Evolutionary conservation across 2,888 invertebrate species (phyloP), one percentile per base, ranked within the genome.

Genomic region (Hartigia nigra): DNA sequence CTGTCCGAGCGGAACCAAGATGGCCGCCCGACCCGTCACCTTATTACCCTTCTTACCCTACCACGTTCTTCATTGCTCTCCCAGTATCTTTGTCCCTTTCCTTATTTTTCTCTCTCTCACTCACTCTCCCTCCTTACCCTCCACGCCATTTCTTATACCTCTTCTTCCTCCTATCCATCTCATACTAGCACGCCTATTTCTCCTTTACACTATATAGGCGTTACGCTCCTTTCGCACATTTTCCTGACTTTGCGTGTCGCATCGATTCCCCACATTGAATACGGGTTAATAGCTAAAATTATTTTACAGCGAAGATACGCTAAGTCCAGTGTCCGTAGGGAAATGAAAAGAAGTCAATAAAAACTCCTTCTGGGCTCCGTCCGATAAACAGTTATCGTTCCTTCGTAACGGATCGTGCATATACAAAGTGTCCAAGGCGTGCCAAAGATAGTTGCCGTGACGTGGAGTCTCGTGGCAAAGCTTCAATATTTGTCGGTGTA

Each of bases 1-100:
- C 84, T 85, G 84, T 84, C 86, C 87, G 84, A 87, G 87, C 87
- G 88, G 86, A 89, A 89, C 88, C 85, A 88, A 89, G 86, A 89
- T 88, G 88, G 88, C 87, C 77, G 84, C 76, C 79, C 77, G 76
- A 74, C 76, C 80, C 82, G 79, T 76, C 78, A 78, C 75, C 78
- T 78, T 76, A 78, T 83, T 80, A 80, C 81, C 81, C 81, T 79
- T 81, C 76, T 74, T 74, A 76, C 80, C 81, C 82, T 82, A 83
- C 79, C 81, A 78, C 76, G 78, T 76, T 79, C 70, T 75, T 77
- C 72, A 31, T 31, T 34, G 72, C 72, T 31, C 72, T 31, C 72
- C 34, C 34, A 31, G 31, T 34, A n/a, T n/a, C 76, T 69, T 36
- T 76, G 31, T 31, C 37, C 35, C 31, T 72, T 36, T 75, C 69